These are phyloP conservation scores for Malacoctenus gilli DNA, from an alignment of 2,797 vertebrate species.

Conservation along the genomic window DNA sequence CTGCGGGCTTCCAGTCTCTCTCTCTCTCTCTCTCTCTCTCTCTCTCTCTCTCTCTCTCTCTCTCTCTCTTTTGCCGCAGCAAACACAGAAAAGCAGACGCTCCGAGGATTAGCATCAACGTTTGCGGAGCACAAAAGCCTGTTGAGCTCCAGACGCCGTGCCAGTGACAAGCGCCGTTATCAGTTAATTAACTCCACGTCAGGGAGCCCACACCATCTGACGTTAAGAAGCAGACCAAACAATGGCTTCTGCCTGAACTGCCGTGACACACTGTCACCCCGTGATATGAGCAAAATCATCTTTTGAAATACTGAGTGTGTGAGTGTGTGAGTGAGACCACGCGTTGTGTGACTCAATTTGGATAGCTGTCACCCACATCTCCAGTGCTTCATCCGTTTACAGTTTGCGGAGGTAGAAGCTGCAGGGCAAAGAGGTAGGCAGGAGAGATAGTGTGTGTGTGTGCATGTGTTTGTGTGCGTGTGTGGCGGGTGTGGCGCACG, in stretches of 20 bases:
- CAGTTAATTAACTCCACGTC: constrained; percentile 24
- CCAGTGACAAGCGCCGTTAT: constrained; percentile 14
- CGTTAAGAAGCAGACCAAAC: constrained; percentile 7
- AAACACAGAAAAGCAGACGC: background rate
- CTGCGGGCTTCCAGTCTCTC: no score
- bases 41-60: background rate
- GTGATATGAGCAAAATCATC: background rate
- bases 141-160: constrained; percentile 12
- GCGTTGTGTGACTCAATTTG: constrained; percentile 17
- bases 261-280: no score
- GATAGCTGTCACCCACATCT: constrained; percentile 9
- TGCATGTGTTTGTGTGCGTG: no score
- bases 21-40: background rate
- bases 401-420: constrained; percentile 3
- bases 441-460: background rate
- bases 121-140: constrained; percentile 11
- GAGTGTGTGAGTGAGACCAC: no score
- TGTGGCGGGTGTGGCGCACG: background rate
- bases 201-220: constrained; percentile 4
- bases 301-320: no score
- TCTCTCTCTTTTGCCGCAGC: background rate
- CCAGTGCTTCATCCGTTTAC: background rate
- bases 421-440: background rate
- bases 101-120: constrained; percentile 9
- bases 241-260: constrained; percentile 2